Evolutionary conservation across 1,140 invertebrate species (phyloP), one percentile per base, ranked within the genome.

Genomic region (Drosophila teissieri): DNA sequence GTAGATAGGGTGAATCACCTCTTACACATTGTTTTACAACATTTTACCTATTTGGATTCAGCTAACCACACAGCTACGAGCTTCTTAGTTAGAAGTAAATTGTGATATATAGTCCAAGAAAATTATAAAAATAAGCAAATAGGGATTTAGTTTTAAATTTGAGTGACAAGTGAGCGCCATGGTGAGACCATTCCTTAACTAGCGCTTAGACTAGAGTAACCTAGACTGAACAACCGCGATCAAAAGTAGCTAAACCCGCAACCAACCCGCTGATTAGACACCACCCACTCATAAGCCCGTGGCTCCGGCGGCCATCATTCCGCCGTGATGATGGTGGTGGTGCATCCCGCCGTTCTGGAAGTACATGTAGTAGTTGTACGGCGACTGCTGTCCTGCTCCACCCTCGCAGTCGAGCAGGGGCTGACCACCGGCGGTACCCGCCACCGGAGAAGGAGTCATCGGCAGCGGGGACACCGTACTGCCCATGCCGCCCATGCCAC

Each of bases 361-460:
- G 75, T 95, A 95, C 91, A 95, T 95, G 78, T 95, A 95, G 82
- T 95, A 95, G 85, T 95, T 95, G 83, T 96, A 96, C 61, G 95
- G 95, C 86, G 95, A 94, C 37, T 94, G 93, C 31, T 92, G 86
- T 3, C 78, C 92, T 7, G 93, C 92, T 1, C 92, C 92, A 40
- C 84, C 75, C 72, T 83, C 58, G 55, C 79, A 78, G 51, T 90
- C 86, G 15, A 83, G 80, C 56, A 84, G 60, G n/a, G 73, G 57
- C 73, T 86, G 62, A 57, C 72, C 80, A 4, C 91, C 81, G 11
- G 74, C 72, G 2, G 78, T 64, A 12, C 74, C 80, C 4, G 73
- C 77, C 10, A 88, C 86, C 0, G 91, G 86, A 4, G 91, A 91
- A 1, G 89, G 86, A 1, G 90, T 89, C 80, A 91, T 85, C 2